phyloP scores from a whole-genome alignment of 2,113 vertebrate genomes.

The Rousettus leschenaultii region DNA sequence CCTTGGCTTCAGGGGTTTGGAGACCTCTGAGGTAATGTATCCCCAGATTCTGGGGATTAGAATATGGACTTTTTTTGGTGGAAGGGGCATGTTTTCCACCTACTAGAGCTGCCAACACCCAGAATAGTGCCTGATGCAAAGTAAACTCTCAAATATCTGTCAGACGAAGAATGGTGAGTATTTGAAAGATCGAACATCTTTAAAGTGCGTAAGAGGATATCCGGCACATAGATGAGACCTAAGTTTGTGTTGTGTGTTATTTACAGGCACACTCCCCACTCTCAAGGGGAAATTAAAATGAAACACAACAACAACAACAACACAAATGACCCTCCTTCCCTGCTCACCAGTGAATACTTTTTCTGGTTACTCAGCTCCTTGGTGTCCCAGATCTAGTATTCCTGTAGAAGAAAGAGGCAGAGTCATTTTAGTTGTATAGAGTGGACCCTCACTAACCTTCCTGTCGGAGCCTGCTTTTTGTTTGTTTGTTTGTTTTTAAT shows the following conservation, averaged over 20 bases:
- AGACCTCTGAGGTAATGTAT: neutral
- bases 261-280: neutral
- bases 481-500: neutral
- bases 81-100: neutral
- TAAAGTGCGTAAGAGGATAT: neutral
- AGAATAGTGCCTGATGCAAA: neutral
- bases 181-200: neutral
- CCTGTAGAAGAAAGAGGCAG: neutral
- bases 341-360: neutral
- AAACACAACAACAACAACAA: neutral
- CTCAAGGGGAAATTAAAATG: neutral
- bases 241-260: neutral
- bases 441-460: neutral
- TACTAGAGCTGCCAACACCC: neutral
- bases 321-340: neutral
- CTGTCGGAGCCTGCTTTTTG: neutral
- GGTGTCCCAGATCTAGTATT: neutral
- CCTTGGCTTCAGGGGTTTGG: too few relatives aligned
- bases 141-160: slow-evolving; percentile 1
- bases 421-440: neutral
- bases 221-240: neutral
- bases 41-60: neutral
- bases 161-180: neutral
- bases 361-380: neutral
- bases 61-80: neutral